A percentile compares a stretch with the other conserved stretches of the same genome.
These are phyloP conservation scores for Cassiopea andromeda DNA, from an alignment of 30 jellyfish, hydroid and myxozoan genomes.

Conservation along the genomic window DNA sequence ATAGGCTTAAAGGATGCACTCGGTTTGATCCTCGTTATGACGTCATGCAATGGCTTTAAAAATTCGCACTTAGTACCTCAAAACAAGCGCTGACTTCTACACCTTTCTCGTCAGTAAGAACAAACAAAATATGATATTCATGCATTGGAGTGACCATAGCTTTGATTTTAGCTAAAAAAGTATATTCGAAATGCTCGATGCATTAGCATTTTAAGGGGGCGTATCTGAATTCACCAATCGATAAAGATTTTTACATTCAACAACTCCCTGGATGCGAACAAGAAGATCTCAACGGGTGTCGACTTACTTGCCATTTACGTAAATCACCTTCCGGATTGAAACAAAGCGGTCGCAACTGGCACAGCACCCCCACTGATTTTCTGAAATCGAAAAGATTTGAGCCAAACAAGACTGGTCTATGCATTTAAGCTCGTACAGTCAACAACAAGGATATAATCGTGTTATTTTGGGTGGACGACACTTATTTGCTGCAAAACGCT, in stretches of 20 bases:
- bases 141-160: too few species aligned
- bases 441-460: not conserved
- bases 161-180: too few species aligned
- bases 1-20: too few species aligned
- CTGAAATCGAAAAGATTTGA: constrained; percentile 19
- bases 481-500: constrained; percentile 8
- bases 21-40: too few species aligned
- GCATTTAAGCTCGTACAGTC: not conserved
- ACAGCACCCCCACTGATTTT: constrained; percentile 19
- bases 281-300: not conserved
- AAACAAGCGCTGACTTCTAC: too few species aligned
- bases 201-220: constrained; percentile 1
- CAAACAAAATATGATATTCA: too few species aligned
- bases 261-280: constrained; percentile 37
- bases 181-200: too few species aligned
- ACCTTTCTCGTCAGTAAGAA: too few species aligned
- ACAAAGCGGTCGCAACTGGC: constrained; percentile 34
- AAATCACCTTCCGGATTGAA: constrained; percentile 24
- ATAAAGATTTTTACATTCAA: constrained; percentile 7
- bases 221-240: constrained; percentile 40
- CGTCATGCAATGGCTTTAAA: too few species aligned
- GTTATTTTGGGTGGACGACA: constrained; percentile 18
- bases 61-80: too few species aligned
- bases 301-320: constrained; percentile 23
- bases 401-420: constrained; percentile 16